Percentiles rank a stretch among this genome's conserved stretches.
Conservation (phyloP, 2,113 vertebrate species). For the Ceyx melanurus region DNA sequence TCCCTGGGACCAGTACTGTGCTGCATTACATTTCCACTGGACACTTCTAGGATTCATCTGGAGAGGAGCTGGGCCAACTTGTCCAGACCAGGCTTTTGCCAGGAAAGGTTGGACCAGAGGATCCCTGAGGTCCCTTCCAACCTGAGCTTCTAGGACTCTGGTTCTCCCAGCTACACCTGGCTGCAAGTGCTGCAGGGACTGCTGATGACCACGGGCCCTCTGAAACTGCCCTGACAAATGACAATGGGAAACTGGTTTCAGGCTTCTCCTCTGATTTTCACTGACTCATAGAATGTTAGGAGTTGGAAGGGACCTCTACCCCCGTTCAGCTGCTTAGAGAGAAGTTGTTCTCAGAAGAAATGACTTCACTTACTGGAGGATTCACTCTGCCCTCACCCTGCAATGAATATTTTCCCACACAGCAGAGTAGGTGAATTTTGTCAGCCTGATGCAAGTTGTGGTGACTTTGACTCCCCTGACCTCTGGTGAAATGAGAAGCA, state of each 20-base stretch:
- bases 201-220: neutral
- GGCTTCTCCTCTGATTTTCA: neutral
- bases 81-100: neutral
- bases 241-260: neutral
- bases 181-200: neutral
- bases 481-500: neutral
- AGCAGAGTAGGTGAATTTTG: neutral
- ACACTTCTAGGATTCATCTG: neutral
- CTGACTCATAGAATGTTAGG: too few species aligned
- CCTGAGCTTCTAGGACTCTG: neutral
- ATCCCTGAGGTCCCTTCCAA: neutral
- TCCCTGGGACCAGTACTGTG: neutral
- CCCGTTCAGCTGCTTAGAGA: neutral
- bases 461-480: neutral
- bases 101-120: neutral
- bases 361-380: neutral
- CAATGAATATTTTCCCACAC: neutral
- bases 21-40: neutral
- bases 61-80: neutral
- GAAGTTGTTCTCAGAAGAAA: neutral
- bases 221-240: neutral
- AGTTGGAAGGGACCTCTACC: too few species aligned
- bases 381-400: neutral
- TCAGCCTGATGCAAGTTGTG: neutral
- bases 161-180: neutral